These are phyloP conservation scores for Lutraria lutraria DNA, from an alignment of 2,888 invertebrate species.

Conservation along the genomic window DNA sequence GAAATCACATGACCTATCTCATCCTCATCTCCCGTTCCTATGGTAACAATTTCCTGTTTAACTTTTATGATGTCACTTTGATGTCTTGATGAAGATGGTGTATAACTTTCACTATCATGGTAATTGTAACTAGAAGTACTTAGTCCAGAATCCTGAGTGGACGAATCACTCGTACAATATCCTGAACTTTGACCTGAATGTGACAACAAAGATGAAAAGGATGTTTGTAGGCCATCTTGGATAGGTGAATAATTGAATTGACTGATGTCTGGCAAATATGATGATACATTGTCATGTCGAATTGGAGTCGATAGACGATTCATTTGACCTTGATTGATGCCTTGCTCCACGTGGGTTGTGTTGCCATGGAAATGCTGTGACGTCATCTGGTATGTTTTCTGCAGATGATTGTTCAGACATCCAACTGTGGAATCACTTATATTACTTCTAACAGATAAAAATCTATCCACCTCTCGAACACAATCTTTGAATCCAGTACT, in stretches of 20 bases:
- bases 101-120: not conserved
- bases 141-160: not conserved
- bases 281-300: not conserved
- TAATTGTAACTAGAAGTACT: not conserved
- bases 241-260: slow-evolving; percentile 27
- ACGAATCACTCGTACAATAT: slow-evolving; percentile 16
- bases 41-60: slow-evolving; percentile 35
- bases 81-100: not conserved
- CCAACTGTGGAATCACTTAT: slow-evolving; percentile 10
- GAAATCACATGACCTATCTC: slow-evolving; percentile 49
- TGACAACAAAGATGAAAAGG: slow-evolving; percentile 20
- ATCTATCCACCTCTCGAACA: slow-evolving; percentile 35
- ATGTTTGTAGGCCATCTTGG: slow-evolving; percentile 17
- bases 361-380: not conserved
- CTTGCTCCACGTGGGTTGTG: not conserved
- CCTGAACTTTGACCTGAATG: not conserved
- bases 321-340: not conserved
- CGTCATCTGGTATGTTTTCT: not conserved
- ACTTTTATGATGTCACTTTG: not conserved
- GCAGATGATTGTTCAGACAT: slow-evolving; percentile 47
- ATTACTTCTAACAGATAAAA: slow-evolving; percentile 13
- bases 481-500: slow-evolving; percentile 50
- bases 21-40: slow-evolving; percentile 36
- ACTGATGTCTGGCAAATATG: slow-evolving; percentile 14
- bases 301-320: slow-evolving; percentile 34